Base-by-base conservation (phyloP, 2,797 vertebrate species). In the Toxotes lorentzi region DNA sequence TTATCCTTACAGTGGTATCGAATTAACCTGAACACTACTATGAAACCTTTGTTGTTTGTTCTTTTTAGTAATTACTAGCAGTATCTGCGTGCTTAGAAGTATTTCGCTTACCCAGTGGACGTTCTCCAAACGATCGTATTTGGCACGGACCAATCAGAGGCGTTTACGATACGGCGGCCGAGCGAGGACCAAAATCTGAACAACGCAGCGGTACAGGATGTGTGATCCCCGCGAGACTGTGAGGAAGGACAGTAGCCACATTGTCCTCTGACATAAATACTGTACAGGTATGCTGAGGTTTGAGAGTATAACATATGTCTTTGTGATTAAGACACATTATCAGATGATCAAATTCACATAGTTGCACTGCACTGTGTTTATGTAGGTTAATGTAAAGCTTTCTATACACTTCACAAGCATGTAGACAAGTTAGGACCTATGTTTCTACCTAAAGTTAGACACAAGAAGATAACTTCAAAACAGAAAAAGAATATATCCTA, bases 101-200 rank as follows among this genome's bases (percentile, higher is more conserved):
- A 47, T 73, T 53, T 69, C 23, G 87, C 90, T 81, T 34, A 94
- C 94, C 86, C 41, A 73, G 47, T 2, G 0, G 19, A 85, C 81
- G 90, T 67, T 56, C 5, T 77, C 19, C 21, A 51, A 68, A 88
- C 84, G 81, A 70, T 40, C 40, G 59, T 61, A 17, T 70, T 73
- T 10, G 10, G 50, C 61, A 24, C 61, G 41, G 53, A 48, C 92
- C 92, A 94, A 94, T 94, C 89, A 91, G 58, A 62, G 17, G 7
- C 13, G 8, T 1, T 38, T 7, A 34, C 0, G 17, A 0, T 91
- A 95, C 88, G 92, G 94, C 5, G 66, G 8, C 57, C 0, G 34
- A 27, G 10, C 6, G 14, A 41, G 87, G 90, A 84, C 92, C 86
- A 64, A 91, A 60, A 5, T 0, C 0, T 0, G 0, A 21, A 61